These are phyloP conservation scores for Narcine bancroftii DNA, from an alignment of 2,113 vertebrate genomes.

Conservation along the genomic window DNA sequence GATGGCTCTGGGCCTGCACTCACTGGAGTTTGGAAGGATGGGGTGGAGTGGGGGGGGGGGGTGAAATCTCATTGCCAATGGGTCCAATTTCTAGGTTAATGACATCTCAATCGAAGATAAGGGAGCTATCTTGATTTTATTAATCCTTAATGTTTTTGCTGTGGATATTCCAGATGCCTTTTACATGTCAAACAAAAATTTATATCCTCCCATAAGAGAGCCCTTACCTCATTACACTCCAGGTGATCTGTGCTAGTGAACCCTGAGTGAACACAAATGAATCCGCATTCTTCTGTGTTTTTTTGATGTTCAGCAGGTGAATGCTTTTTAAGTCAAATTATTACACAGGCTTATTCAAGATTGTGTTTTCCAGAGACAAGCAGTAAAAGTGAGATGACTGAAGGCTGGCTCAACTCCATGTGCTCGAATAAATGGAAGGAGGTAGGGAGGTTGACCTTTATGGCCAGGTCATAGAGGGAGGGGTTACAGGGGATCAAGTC, in stretches of 20 bases:
- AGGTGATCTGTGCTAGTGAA: neutral
- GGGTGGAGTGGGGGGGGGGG: too few relatives aligned
- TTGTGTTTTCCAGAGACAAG: neutral
- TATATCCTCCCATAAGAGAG: neutral
- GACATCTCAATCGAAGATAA: too few relatives aligned
- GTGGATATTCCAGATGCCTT: neutral
- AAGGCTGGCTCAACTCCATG: too few relatives aligned
- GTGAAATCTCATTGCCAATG: too few relatives aligned
- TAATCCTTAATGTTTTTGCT: too few relatives aligned
- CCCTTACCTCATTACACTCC: neutral
- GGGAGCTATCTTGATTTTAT: neutral
- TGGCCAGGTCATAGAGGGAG: too few relatives aligned
- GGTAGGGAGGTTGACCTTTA: too few relatives aligned
- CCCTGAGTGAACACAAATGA: neutral
- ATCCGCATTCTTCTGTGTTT: neutral
- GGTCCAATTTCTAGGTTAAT: too few relatives aligned
- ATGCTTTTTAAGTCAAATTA: neutral
- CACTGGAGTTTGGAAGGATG: too few relatives aligned
- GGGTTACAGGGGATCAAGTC: too few relatives aligned
- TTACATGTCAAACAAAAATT: neutral
- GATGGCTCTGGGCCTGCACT: too few relatives aligned
- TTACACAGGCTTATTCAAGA: neutral
- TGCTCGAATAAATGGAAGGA: too few relatives aligned
- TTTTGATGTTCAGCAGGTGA: neutral
- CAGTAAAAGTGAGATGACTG: neutral